A percentile compares a stretch with the other conserved stretches of the same genome.
These are phyloP conservation scores for Oncorhynchus kisutch DNA, from an alignment of 2,113 vertebrate genomes.

Conservation along the genomic window DNA sequence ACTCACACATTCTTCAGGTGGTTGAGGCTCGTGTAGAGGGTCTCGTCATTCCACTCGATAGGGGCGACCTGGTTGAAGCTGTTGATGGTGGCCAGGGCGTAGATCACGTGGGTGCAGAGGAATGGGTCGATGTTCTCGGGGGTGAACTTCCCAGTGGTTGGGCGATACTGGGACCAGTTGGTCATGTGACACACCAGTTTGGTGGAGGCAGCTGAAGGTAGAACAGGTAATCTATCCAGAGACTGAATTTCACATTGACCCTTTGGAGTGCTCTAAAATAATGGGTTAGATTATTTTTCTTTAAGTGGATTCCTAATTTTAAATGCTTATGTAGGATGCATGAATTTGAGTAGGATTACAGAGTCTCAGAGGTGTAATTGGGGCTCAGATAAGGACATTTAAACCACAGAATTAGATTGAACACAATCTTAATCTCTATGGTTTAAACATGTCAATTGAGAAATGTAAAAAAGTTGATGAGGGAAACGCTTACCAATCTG, in stretches of 20 bases:
- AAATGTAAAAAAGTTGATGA: not conserved
- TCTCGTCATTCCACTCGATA: conserved; percentile 70
- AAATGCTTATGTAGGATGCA: too few species aligned
- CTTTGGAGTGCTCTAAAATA: too few species aligned
- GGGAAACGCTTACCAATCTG: conserved; percentile 59
- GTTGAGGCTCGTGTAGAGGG: conserved; percentile 63
- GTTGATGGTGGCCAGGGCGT: conserved; percentile 69
- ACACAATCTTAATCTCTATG: too few species aligned
- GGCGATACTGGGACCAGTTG: conserved; percentile 79
- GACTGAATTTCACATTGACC: not conserved
- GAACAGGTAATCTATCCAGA: not conserved
- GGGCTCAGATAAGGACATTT: too few species aligned
- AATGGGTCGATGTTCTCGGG: conserved; percentile 73
- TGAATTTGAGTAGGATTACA: too few species aligned
- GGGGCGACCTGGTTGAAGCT: conserved; percentile 60
- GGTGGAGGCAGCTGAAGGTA: conserved; percentile 56
- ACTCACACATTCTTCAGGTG: conserved; percentile 70
- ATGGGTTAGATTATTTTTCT: too few species aligned
- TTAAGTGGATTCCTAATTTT: too few species aligned
- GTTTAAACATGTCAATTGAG: not conserved
- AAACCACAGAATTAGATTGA: too few species aligned
- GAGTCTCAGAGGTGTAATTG: too few species aligned
- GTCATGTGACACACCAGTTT: conserved; percentile 79
- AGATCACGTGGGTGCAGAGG: conserved; percentile 79
- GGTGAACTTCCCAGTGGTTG: conserved; percentile 58